Base-by-base conservation (phyloP, 1,140 invertebrate genomes). In the Sweltsa coloradensis region DNA sequence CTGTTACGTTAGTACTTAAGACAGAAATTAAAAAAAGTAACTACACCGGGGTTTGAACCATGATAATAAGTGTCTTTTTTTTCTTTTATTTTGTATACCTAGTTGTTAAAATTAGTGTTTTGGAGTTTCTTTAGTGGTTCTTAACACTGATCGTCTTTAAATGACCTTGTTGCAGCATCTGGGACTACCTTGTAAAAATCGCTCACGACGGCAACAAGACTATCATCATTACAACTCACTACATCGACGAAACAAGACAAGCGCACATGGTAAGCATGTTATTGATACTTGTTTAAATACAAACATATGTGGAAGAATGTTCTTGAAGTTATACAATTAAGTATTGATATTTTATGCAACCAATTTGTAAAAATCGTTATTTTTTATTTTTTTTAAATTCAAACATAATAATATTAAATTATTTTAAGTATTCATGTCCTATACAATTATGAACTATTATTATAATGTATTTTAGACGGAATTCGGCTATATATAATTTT, bases 211-310 rank as follows among this genome's bases (percentile, higher is more conserved):
- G 64, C 4, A 51, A 56, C 25, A 72, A 67, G 7, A 52, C 53
- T 1, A 25, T 52, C 2, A 72, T 76, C 31, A 73, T 76, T 41
- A 76, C 74, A n/a, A 76, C 74, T 16, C 74, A 76, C 56, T 76
- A 76, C 55, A 73, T 76, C 41, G 74, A 76, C 57, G 74, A 76
- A 55, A 72, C 73, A 2, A 51, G 71, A 19, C 67, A 74, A 53
- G 71, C 69, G 14, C 54, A 71, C 54, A 61, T 59, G 55, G 71
- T 69, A 53, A 52, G 50, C n/a, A 37, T 18, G n/a, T n/a, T n/a
- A 31, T 31, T 31, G 9, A 31, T 31, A 9, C 29, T 31, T 3
- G 22, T 3, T 42, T 18, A 13, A 41, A 22, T 13, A 34, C n/a
- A 5, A 3, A n/a, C 31, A 34, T 14, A 34, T 2, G 5, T 34